Evolutionary conservation across 2,797 vertebrate species (phyloP), one percentile per base, ranked within the genome.

Genomic region (Hylomyscus alleni): DNA sequence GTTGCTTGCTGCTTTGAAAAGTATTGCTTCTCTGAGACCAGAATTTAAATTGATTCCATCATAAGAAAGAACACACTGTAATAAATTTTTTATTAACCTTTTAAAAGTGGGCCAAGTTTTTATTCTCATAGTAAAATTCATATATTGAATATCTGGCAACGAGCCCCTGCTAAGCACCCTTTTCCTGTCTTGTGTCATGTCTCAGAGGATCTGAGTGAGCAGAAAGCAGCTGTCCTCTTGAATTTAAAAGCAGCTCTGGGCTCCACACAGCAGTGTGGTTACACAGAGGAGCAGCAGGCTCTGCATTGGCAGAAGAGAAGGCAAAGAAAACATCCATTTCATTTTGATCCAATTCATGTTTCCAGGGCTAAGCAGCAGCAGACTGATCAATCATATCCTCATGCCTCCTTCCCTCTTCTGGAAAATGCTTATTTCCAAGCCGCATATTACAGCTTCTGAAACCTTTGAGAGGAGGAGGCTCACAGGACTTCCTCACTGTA

Each of bases 31-130:
- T 87, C 26, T 37, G 47, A 90, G 34, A 67, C 94, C 65, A 93
- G 86, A 93, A 89, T 31, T 96, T 69, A 93, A 97, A 92, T 54
- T 14, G 84, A 92, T 86, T 86, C 90, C 88, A 93, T 83, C 67
- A 81, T 17, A 84, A 97, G 82, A 89, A 96, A 95, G 87, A 96
- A 95, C 52, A 92, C 34, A 84, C n/a, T 86, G 56, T 83, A 69
- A 58, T 75, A 82, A 94, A 96, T 76, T 93, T 94, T 93, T 37
- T 37, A 97, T 93, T 96, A 95, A 95, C 37, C 75, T 96, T 97
- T 93, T 56, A 81, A 75, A 94, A 96, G 72, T 31, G 9, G 37
- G 37, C 76, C 78, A 88, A 75, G 6, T 92, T 91, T 96, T 96
- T 72, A 92, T 83, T 93, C 92, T 96, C 54, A 76, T 54, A 84